Conservation (phyloP, 2,113 vertebrate genomes). For the Anhinga anhinga region DNA sequence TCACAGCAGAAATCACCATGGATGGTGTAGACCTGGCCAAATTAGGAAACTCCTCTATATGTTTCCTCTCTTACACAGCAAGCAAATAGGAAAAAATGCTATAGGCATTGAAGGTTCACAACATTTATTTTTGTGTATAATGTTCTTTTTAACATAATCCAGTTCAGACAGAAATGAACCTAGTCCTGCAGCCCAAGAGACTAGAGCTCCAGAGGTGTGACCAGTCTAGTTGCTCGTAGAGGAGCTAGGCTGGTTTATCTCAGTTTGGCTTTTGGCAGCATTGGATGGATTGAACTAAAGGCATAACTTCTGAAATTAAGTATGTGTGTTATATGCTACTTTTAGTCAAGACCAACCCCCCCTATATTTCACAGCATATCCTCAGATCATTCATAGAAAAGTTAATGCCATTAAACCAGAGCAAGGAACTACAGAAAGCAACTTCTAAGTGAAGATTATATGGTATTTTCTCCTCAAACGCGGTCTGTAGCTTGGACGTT, state of each 20-base stretch:
- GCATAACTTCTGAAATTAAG: background rate
- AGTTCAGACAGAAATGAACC: background rate
- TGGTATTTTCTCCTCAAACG: background rate
- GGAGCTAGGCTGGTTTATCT: background rate
- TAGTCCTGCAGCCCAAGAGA: background rate
- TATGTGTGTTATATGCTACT: background rate
- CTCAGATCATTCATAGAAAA: background rate
- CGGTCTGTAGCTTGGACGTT: background rate
- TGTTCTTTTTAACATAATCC: background rate
- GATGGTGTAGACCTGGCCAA: background rate
- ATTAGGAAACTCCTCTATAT: background rate
- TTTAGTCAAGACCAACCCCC: background rate
- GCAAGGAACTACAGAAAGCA: background rate
- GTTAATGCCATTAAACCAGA: background rate
- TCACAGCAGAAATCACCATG: background rate
- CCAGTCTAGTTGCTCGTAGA: background rate
- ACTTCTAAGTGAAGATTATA: background rate
- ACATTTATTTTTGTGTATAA: background rate
- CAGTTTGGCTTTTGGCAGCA: background rate
- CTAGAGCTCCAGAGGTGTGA: background rate
- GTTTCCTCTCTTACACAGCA: background rate
- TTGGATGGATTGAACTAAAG: background rate
- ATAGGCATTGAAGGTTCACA: background rate
- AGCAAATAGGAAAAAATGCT: background rate
- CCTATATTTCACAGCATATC: background rate